Base-by-base conservation (phyloP, 2,797 vertebrate species). In the Acipenser transmontanus region DNA sequence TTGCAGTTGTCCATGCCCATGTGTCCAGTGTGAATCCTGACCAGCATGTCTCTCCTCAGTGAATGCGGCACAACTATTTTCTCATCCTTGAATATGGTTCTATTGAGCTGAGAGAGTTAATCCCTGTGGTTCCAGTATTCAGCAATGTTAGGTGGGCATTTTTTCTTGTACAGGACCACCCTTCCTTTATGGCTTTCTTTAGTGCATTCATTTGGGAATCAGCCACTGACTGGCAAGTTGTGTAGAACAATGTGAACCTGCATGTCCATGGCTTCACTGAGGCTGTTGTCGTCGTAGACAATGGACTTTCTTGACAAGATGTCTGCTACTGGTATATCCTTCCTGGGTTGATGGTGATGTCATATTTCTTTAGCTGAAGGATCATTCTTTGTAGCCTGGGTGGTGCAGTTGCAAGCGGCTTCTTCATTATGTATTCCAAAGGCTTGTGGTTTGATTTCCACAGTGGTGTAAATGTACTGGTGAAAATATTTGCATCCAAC, bases 21-120 rank as follows among this genome's bases (percentile, higher is more conserved):
- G 51, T 68, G 65, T 47, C 68, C 66, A 8, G 66, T 59, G n/a
- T 73, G 62, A 14, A 34, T 34, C 4, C 34, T 34, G 2, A 4
- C 34, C 4, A 34, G 20, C 63, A 69, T 69, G 56, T 66, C 65
- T 67, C 61, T 2, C 6, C 20, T 2, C 5, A 70, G 62, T 7
- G 54, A 49, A 4, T 10, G 17, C 3, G 70, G 70, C 10, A 69
- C 8, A 4, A 68, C 8, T 7, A 72, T 77, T 20, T 68, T 72
- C 62, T 70, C 72, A 50, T 74, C 48, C 50, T 77, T 75, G 50
- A 75, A 75, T 6, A 71, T 47, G n/a, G 66, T 70, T 17, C 61
- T 47, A 6, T 71, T 10, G 1, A 73, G 48, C 8, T 68, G 8
- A 1, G 62, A 65, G 7, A 72, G 12, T 8, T 71, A 20, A 47